Percentiles rank a stretch among this genome's conserved stretches.
Evolutionary conservation across 2,113 vertebrate species (phyloP).

Genomic region (Tyto alba): DNA sequence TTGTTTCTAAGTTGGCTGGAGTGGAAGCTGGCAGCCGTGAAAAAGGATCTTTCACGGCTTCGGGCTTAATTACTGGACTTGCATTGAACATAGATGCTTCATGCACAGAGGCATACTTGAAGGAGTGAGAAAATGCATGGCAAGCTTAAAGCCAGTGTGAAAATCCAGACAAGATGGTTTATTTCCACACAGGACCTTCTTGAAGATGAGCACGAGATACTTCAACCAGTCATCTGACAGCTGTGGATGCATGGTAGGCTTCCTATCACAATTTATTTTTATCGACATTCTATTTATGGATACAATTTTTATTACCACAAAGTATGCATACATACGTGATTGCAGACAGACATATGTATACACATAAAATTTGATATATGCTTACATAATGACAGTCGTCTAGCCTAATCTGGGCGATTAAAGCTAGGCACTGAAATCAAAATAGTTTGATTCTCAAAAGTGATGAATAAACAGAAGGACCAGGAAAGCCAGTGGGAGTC

Average conservation of each 20-base stretch:
- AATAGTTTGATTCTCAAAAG: background rate
- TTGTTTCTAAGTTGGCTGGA: constrained; percentile 13
- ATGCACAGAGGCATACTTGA: background rate
- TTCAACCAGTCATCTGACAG: background rate
- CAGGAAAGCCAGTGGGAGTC: background rate
- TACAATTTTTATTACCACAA: background rate
- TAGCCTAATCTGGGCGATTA: background rate
- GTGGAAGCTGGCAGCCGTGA: background rate
- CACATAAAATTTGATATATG: background rate
- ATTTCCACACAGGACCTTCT: background rate
- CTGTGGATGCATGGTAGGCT: background rate
- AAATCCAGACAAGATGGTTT: background rate
- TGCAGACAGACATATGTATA: background rate
- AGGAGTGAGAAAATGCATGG: background rate
- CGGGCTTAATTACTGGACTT: background rate
- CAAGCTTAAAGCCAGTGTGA: background rate
- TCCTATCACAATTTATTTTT: background rate
- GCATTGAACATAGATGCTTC: background rate
- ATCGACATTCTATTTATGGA: background rate
- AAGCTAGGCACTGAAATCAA: background rate
- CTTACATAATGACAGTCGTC: background rate
- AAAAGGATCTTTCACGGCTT: background rate
- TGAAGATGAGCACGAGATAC: background rate
- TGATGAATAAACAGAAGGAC: background rate
- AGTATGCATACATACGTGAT: background rate